A percentile compares a stretch with the other conserved stretches of the same genome.
phyloP scores from a whole-genome alignment of 2,888 invertebrate species.

The Ophion obscuratus region DNA sequence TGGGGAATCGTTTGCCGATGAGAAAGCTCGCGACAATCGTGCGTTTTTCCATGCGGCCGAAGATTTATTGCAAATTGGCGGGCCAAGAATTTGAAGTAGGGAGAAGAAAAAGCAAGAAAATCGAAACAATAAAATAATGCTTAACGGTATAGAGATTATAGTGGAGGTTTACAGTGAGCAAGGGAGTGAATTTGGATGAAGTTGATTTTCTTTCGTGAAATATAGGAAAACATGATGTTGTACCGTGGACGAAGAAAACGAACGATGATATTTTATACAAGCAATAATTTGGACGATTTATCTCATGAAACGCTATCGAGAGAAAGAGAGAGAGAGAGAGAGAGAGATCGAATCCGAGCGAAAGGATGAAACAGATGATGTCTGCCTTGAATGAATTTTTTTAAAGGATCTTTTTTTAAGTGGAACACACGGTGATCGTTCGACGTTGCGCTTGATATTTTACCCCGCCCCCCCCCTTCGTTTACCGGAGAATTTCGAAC shows the following conservation, averaged over 20 bases:
- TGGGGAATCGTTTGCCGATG: not conserved
- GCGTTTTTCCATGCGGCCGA: not conserved
- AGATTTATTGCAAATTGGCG: constrained; percentile 24
- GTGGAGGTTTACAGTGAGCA: constrained; percentile 47
- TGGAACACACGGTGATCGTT: constrained; percentile 52
- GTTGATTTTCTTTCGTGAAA: constrained; percentile 53
- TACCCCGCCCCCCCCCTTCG: not conserved
- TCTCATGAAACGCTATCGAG: constrained; percentile 20
- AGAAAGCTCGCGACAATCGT: not conserved
- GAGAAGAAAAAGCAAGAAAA: constrained; percentile 10
- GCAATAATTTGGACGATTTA: constrained; percentile 70
- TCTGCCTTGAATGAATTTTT: constrained; percentile 63
- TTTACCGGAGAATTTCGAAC: constrained; percentile 30
- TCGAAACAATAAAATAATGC: constrained; percentile 29
- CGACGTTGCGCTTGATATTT: constrained; percentile 48
- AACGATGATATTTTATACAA: constrained; percentile 70
- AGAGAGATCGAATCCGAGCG: constrained; percentile 32
- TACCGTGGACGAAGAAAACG: constrained; percentile 57
- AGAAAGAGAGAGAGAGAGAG: constrained; percentile 34
- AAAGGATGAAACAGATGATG: constrained; percentile 49
- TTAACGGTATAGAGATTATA: constrained; percentile 57
- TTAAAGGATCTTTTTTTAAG: constrained; percentile 55
- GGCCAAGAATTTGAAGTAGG: constrained; percentile 34
- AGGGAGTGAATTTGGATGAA: constrained; percentile 22
- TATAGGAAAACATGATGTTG: constrained; percentile 55